Evolutionary conservation across 2,888 invertebrate species (phyloP).

Genomic region (Oxystoma pomonae): DNA sequence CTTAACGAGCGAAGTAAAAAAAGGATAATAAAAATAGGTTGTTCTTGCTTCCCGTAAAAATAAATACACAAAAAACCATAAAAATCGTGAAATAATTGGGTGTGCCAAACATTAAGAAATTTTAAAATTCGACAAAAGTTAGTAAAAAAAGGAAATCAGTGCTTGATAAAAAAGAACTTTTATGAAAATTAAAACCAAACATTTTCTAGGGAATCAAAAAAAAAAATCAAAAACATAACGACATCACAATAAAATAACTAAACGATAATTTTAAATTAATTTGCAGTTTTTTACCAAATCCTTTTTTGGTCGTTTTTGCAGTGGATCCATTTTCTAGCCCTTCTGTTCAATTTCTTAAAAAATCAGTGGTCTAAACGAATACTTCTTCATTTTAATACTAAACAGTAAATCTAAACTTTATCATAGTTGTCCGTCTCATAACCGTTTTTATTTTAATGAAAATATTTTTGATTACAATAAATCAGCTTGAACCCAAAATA

Average conservation of each 20-base stretch:
- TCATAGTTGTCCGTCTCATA: no score
- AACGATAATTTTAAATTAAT: neutral
- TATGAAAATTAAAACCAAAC: conserved; percentile 29
- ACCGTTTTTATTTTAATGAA: no score
- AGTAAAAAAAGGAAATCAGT: conserved; percentile 33
- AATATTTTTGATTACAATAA: no score
- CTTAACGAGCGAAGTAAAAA: no score
- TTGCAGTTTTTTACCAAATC: neutral
- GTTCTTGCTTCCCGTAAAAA: no score
- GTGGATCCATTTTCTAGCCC: conserved; percentile 25
- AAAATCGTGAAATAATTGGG: conserved; percentile 31
- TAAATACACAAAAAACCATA: no score
- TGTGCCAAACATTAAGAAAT: neutral
- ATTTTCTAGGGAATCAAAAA: conserved; percentile 4
- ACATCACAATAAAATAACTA: conserved; percentile 1
- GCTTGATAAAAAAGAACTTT: conserved; percentile 45
- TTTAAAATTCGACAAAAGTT: conserved; percentile 14
- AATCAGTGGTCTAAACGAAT: conserved; percentile 7
- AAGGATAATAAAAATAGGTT: no score
- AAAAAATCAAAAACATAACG: conserved; percentile 3
- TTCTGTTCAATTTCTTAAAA: conserved; percentile 11
- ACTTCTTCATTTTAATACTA: neutral
- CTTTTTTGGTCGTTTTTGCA: conserved; percentile 9
- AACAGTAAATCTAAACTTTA: no score
- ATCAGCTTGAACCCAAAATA: no score